phyloP scores from a whole-genome alignment of 2,888 invertebrate genomes.

The Caenorhabditis uteleia region DNA sequence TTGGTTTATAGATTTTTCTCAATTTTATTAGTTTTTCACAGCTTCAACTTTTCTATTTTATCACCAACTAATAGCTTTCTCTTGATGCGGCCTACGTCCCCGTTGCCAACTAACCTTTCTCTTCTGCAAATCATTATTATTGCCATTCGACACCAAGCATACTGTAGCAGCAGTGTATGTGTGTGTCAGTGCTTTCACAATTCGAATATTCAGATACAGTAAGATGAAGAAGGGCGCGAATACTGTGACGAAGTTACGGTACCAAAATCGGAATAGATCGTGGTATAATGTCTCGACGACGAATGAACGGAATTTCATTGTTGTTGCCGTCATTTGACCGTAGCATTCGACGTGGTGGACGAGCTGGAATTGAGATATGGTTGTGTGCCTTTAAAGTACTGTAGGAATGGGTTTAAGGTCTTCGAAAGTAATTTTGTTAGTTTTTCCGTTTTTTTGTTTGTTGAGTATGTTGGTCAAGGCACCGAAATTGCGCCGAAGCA shows the following conservation, averaged over 20 bases:
- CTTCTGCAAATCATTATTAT: constrained; percentile 27
- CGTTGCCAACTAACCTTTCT: constrained; percentile 30
- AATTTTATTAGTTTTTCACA: too few relatives aligned
- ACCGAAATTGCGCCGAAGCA: too few relatives aligned
- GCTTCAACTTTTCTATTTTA: too few relatives aligned
- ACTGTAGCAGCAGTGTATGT: constrained; percentile 31
- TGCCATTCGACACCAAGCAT: constrained; percentile 24
- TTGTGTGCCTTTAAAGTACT: background rate
- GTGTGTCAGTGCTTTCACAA: constrained; percentile 52
- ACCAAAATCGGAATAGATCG: constrained; percentile 54
- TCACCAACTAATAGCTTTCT: constrained; percentile 26
- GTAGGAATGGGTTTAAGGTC: too few relatives aligned
- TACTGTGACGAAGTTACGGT: constrained; percentile 66
- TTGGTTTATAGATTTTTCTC: too few relatives aligned
- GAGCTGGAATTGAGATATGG: constrained; percentile 40
- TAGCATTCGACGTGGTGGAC: constrained; percentile 46
- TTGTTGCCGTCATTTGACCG: constrained; percentile 56
- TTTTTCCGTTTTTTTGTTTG: too few relatives aligned
- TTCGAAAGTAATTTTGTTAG: background rate
- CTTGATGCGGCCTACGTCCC: constrained; percentile 26
- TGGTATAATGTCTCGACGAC: constrained; percentile 62
- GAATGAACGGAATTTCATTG: constrained; percentile 51
- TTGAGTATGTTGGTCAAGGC: too few relatives aligned
- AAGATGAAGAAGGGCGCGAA: constrained; percentile 67
- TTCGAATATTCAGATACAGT: constrained; percentile 58